These are phyloP conservation scores for Gymnocheta viridis DNA, from an alignment of 2,888 invertebrate species.

Conservation along the genomic window DNA sequence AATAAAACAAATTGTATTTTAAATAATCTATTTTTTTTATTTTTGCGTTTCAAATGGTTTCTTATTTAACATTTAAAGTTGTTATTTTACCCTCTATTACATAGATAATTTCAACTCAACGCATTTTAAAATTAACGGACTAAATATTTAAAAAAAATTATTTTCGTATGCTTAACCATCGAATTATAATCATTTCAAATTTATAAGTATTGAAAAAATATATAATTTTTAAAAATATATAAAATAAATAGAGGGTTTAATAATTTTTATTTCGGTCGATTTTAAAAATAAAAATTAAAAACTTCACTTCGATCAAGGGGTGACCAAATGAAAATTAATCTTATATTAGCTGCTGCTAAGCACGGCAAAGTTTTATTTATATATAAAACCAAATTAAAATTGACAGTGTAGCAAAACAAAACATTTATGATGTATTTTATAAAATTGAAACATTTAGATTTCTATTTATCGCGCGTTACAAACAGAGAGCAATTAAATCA, in stretches of 20 bases:
- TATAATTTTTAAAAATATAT: conserved; percentile 8
- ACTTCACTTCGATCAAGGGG: neutral
- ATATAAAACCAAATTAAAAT: conserved; percentile 69
- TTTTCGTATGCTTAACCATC: conserved; percentile 9
- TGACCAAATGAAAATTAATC: neutral
- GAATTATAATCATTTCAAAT: conserved; percentile 34
- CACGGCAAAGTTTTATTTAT: conserved; percentile 67
- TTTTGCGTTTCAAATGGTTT: conserved; percentile 34
- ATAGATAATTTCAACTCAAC: conserved; percentile 5
- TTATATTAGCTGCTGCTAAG: conserved; percentile 45
- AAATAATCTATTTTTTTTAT: conserved; percentile 39
- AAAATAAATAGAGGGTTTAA: conserved; percentile 11
- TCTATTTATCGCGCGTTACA: conserved; percentile 15
- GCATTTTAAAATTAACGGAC: neutral
- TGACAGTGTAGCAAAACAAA: conserved; percentile 65
- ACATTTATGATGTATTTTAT: neutral
- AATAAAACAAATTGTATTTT: conserved; percentile 7
- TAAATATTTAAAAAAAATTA: conserved; percentile 10
- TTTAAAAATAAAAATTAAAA: conserved; percentile 22
- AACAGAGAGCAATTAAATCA: conserved; percentile 39
- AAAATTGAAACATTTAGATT: neutral
- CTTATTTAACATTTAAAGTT: conserved; percentile 6
- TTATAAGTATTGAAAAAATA: neutral
- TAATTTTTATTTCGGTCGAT: neutral
- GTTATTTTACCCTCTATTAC: neutral